Conservation (phyloP, 1,140 invertebrate species). For the Mactra quadrangularis region DNA sequence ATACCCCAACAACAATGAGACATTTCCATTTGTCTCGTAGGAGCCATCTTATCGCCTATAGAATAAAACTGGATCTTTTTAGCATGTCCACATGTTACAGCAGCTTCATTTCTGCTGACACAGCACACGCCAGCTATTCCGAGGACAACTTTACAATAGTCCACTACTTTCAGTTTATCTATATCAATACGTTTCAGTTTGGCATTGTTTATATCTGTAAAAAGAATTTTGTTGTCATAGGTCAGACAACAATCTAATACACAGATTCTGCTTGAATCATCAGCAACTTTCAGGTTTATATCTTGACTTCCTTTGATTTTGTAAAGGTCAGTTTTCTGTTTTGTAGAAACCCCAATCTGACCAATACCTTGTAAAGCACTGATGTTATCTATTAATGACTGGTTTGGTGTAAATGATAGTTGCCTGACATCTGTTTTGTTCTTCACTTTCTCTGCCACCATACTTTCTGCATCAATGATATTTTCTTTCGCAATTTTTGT, state of each 20-base stretch:
- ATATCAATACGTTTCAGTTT: slow-evolving; percentile 27
- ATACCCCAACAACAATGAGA: slow-evolving; percentile 17
- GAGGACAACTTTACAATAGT: background rate
- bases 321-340: too few species aligned
- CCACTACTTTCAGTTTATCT: background rate
- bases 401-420: too few species aligned
- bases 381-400: too few species aligned
- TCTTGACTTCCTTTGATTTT: background rate
- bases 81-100: background rate
- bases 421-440: too few species aligned
- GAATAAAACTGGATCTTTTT: slow-evolving; percentile 17
- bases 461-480: too few species aligned
- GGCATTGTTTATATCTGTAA: slow-evolving; percentile 1
- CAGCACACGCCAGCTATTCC: background rate
- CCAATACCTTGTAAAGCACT: too few species aligned
- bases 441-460: too few species aligned
- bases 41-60: too few species aligned
- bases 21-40: background rate
- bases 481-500: too few species aligned
- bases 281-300: slow-evolving; percentile 10
- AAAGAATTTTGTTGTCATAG: background rate
- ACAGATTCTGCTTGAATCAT: background rate
- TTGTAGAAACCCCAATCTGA: too few species aligned
- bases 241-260: slow-evolving; percentile 1
- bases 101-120: too few species aligned